Evolutionary conservation across 2,113 vertebrate species (phyloP).

Genomic region (Apteryx mantelli): DNA sequence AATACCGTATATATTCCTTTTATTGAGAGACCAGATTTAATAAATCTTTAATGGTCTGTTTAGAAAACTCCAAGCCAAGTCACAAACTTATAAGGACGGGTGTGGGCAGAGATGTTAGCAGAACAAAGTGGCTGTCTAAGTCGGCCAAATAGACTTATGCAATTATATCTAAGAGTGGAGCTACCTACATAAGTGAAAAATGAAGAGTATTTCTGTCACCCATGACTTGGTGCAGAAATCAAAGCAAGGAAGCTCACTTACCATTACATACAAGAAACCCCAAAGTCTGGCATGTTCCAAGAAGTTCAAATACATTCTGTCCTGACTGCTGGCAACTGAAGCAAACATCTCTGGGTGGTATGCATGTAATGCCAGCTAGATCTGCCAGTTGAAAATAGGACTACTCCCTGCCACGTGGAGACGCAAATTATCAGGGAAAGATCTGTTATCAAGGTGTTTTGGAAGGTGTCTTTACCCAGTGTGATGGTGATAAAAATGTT

Average conservation of each 20-base stretch:
- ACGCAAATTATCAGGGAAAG: slow-evolving; percentile 9
- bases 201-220: slow-evolving; percentile 57
- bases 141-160: slow-evolving; percentile 12
- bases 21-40: slow-evolving; percentile 48
- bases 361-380: neutral
- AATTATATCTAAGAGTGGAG: slow-evolving; percentile 63
- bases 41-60: slow-evolving; percentile 50
- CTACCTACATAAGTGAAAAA: slow-evolving; percentile 57
- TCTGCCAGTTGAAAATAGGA: neutral
- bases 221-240: slow-evolving; percentile 67
- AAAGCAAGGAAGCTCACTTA: slow-evolving; percentile 59
- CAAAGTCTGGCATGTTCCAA: slow-evolving; percentile 24
- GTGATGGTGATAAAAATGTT: neutral
- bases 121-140: slow-evolving; percentile 40
- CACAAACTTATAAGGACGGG: slow-evolving; percentile 23
- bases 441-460: neutral
- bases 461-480: neutral
- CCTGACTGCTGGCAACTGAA: slow-evolving; percentile 37
- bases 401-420: slow-evolving; percentile 13
- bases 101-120: slow-evolving; percentile 33
- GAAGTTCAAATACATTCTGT: slow-evolving; percentile 21
- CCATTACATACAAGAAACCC: slow-evolving; percentile 44
- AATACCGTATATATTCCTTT: slow-evolving; percentile 2
- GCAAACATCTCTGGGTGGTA: slow-evolving; percentile 29
- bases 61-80: slow-evolving; percentile 44